Percentiles rank a stretch among this genome's conserved stretches.
Conservation (phyloP, 1,140 invertebrate genomes). For the Stenopsyche tienmushanensis region DNA sequence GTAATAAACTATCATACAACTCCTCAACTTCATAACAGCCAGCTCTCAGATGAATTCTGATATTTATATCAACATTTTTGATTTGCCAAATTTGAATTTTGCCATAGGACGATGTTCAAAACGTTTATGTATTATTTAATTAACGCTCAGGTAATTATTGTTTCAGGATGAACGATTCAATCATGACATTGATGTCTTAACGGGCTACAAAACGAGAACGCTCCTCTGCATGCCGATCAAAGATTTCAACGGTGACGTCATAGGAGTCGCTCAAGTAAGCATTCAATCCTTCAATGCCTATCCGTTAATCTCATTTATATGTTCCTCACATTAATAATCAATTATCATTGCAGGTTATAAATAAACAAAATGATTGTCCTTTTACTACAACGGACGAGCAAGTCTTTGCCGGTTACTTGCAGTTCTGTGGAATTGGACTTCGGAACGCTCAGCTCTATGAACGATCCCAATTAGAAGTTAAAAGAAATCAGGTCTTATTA, state of each 20-base stretch:
- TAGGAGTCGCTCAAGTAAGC: slow-evolving; percentile 86
- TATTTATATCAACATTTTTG: too few relatives aligned
- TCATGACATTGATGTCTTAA: slow-evolving; percentile 87
- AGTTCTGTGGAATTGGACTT: slow-evolving; percentile 94
- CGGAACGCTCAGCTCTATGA: slow-evolving; percentile 94
- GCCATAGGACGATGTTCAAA: too few relatives aligned
- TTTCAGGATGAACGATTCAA: slow-evolving; percentile 87
- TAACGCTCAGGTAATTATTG: too few relatives aligned
- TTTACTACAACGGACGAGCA: slow-evolving; percentile 87
- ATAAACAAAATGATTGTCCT: slow-evolving; percentile 80
- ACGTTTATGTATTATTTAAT: too few relatives aligned
- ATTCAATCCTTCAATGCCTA: not conserved
- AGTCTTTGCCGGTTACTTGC: slow-evolving; percentile 88
- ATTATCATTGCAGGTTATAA: slow-evolving; percentile 80
- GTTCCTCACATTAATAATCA: too few relatives aligned
- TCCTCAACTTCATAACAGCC: too few relatives aligned
- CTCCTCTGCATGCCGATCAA: slow-evolving; percentile 96
- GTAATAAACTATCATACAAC: not conserved
- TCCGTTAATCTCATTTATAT: not conserved
- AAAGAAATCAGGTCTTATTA: slow-evolving; percentile 91
- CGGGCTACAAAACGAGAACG: slow-evolving; percentile 89
- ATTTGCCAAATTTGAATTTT: too few relatives aligned
- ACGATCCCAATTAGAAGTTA: slow-evolving; percentile 90
- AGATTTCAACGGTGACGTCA: slow-evolving; percentile 90
- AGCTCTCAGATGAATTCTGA: too few relatives aligned